Evolutionary conservation across 1,140 invertebrate genomes (phyloP).

Genomic region (Phthorimaea operculella): DNA sequence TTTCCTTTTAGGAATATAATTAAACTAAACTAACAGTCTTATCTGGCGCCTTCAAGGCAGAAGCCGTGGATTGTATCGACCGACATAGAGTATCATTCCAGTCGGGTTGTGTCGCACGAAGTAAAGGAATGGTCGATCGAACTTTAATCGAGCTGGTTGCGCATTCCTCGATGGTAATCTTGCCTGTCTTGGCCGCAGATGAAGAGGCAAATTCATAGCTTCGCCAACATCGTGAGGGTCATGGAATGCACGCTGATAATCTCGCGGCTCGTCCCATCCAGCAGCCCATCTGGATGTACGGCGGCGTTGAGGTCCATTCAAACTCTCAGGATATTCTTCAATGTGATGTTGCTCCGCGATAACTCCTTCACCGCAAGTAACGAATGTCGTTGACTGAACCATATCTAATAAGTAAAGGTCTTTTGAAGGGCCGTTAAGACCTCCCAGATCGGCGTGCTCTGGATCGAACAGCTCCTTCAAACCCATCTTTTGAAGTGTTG

Average conservation of each 20-base stretch:
- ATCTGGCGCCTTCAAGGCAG: constrained; percentile 69
- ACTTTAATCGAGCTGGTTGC: constrained; percentile 74
- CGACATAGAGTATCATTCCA: constrained; percentile 86
- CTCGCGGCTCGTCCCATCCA: constrained; percentile 59
- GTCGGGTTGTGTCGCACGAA: constrained; percentile 88
- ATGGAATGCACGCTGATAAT: constrained; percentile 71
- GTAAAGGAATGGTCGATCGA: constrained; percentile 87
- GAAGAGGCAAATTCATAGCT: constrained; percentile 72
- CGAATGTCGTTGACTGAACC: constrained; percentile 82
- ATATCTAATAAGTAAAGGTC: constrained; percentile 83
- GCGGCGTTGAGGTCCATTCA: constrained; percentile 45
- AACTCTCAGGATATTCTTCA: constrained; percentile 80
- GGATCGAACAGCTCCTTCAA: constrained; percentile 80
- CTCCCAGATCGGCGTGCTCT: constrained; percentile 79
- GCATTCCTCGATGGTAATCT: constrained; percentile 70
- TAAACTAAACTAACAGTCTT: constrained; percentile 63
- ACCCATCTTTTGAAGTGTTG: constrained; percentile 81
- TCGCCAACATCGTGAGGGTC: constrained; percentile 73
- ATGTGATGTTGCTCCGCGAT: constrained; percentile 79
- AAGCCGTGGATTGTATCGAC: constrained; percentile 84
- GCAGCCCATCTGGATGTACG: constrained; percentile 48
- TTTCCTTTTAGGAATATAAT: constrained; percentile 56
- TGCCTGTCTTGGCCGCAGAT: constrained; percentile 76
- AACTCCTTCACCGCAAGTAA: constrained; percentile 80
- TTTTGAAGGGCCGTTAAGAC: constrained; percentile 77